Evolutionary conservation across 2,888 invertebrate genomes (phyloP), one percentile per base, ranked within the genome.

Genomic region (Hypselothyrea guttata): DNA sequence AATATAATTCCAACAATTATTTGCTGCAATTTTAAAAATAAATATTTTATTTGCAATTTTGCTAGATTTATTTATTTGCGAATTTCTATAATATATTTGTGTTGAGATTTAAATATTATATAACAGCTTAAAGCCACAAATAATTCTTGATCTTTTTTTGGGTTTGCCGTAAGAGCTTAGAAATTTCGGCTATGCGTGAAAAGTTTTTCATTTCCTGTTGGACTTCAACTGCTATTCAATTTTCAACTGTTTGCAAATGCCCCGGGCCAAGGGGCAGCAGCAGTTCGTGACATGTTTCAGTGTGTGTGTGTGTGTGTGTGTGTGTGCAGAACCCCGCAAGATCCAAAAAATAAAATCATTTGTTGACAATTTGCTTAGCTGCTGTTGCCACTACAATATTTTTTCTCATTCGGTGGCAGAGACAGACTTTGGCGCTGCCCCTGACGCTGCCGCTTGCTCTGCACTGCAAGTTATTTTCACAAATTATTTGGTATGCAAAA

Each of bases 401-500:
- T 72, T 48, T 44, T 13, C 27, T 22, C 28, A 48, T 40, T 27
- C 27, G 22, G 5, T 22, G 3, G 22, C 2, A 22, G 5, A 22
- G 22, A 22, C 22, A 22, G 22, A 22, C 38, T 7, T 34, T 7
- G 5, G 12, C 5, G 12, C 5, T 8, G 12, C 13, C 13, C 33
- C 33, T 8, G 13, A 13, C 15, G 16, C 16, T n/a, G 33, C 33
- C 52, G 1, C 11, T 16, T 15, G 12, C 9, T 11, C 34, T 30
- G 28, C 37, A 58, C 71, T 72, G 59, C 74, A 76, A 79, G 74
- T 79, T 74, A 66, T 75, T 72, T 75, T 79, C 65, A 47, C 64
- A 77, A 83, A 83, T 81, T 83, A 86, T 86, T 86, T 86, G 71
- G 74, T 73, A 86, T 86, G 86, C 86, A 86, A 82, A 86, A 85